These are phyloP conservation scores for Ruditapes philippinarum DNA, from an alignment of 1,140 invertebrate species.

Conservation along the genomic window DNA sequence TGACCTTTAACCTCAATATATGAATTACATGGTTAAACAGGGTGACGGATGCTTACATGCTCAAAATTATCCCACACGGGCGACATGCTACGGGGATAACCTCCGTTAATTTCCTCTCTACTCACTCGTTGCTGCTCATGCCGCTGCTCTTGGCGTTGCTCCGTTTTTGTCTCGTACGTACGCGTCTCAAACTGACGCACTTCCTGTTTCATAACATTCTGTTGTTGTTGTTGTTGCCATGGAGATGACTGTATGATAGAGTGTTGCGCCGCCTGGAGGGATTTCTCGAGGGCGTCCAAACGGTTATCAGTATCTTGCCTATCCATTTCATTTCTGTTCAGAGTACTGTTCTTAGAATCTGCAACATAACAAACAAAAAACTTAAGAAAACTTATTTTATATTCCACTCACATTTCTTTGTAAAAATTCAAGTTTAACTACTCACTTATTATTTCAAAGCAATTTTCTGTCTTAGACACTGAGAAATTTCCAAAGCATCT, in stretches of 20 bases:
- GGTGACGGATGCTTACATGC: conserved; percentile 62
- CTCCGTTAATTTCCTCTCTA: conserved; percentile 59
- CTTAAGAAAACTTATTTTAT: too few species aligned
- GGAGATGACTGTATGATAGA: conserved; percentile 75
- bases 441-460: too few species aligned
- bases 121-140: conserved; percentile 75
- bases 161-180: conserved; percentile 67
- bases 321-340: conserved; percentile 61
- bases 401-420: too few species aligned
- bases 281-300: conserved; percentile 81
- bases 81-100: conserved; percentile 76
- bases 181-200: conserved; percentile 69
- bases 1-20: conserved; percentile 40
- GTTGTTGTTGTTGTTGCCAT: conserved; percentile 75
- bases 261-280: conserved; percentile 78
- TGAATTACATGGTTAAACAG: not conserved
- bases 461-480: too few species aligned
- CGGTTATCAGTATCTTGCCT: conserved; percentile 64
- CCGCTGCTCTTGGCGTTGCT: conserved; percentile 70
- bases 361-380: not conserved
- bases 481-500: too few species aligned
- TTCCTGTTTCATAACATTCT: conserved; percentile 53
- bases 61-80: conserved; percentile 79
- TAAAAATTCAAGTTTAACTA: too few species aligned
- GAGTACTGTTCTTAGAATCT: conserved; percentile 65